These are phyloP conservation scores for Antechinus flavipes DNA, from an alignment of 2,113 vertebrate species.

Conservation along the genomic window DNA sequence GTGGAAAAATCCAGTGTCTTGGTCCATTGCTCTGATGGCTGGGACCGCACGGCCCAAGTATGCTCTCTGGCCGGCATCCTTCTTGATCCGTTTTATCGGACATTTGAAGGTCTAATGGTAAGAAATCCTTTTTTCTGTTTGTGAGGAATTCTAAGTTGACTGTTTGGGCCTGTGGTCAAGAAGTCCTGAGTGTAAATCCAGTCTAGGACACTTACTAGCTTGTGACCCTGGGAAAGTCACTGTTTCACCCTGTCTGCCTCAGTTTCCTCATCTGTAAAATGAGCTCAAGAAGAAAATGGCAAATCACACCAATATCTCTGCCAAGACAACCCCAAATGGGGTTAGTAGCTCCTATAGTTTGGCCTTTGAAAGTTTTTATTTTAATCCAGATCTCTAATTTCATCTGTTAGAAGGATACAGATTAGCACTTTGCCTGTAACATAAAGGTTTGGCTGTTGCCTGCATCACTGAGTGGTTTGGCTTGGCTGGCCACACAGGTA, in stretches of 20 bases:
- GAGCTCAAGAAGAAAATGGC: too few species aligned
- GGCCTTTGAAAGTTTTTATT: not conserved
- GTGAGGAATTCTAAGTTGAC: conserved; percentile 7
- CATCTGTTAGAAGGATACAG: not conserved
- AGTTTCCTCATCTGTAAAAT: too few species aligned
- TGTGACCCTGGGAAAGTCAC: too few species aligned
- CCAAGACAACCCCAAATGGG: too few species aligned
- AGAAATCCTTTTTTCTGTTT: conserved; percentile 57
- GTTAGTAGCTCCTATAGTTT: not conserved
- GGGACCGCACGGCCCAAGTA: conserved; percentile 90
- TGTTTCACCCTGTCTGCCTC: too few species aligned
- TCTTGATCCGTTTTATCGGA: conserved; percentile 89
- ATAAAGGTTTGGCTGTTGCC: not conserved
- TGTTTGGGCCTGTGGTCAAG: too few species aligned
- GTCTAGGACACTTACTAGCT: too few species aligned
- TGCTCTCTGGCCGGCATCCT: conserved; percentile 88
- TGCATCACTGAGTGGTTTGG: not conserved
- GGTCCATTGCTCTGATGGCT: conserved; percentile 90
- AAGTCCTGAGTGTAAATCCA: too few species aligned
- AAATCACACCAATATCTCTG: too few species aligned
- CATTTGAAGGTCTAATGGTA: conserved; percentile 90
- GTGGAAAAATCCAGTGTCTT: conserved; percentile 87
- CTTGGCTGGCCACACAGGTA: not conserved
- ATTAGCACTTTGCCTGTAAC: not conserved
- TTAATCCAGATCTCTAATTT: not conserved